Conservation (phyloP, 2,113 vertebrate genomes). For the Rhinoderma darwinii region DNA sequence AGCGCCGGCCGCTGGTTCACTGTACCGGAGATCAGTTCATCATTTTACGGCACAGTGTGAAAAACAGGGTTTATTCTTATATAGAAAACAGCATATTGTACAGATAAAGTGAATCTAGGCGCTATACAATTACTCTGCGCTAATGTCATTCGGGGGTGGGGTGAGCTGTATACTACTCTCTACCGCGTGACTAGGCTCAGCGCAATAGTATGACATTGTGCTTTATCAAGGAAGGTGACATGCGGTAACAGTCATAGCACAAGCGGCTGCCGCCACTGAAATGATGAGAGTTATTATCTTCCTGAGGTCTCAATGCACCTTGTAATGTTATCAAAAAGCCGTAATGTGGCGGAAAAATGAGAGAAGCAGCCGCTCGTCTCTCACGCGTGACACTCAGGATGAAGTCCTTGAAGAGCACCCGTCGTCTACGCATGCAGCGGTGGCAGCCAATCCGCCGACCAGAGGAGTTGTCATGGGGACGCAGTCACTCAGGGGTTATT, state of each 20-base stretch:
- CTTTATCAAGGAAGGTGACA: conserved; percentile 50
- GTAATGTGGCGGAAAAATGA: neutral
- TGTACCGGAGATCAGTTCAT: no score
- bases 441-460: neutral
- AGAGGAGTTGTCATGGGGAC: neutral
- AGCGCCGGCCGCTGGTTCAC: no score
- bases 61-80: conserved; percentile 53
- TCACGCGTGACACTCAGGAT: conserved; percentile 20
- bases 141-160: conserved; percentile 16
- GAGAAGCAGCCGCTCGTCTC: conserved; percentile 6
- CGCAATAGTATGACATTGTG: conserved; percentile 40
- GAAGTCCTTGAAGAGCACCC: neutral
- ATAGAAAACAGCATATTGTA: conserved; percentile 54
- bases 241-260: conserved; percentile 37
- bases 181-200: conserved; percentile 16
- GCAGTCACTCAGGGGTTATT: neutral
- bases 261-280: neutral
- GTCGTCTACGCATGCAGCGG: neutral
- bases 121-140: conserved; percentile 36
- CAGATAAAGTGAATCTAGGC: conserved; percentile 49
- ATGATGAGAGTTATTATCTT: conserved; percentile 37
- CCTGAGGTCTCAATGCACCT: conserved; percentile 53
- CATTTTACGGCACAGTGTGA: conserved; percentile 14
- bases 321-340: conserved; percentile 3
- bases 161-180: conserved; percentile 18